Base-by-base conservation (phyloP, 2,113 vertebrate species). In the Rhynchomys soricoides region DNA sequence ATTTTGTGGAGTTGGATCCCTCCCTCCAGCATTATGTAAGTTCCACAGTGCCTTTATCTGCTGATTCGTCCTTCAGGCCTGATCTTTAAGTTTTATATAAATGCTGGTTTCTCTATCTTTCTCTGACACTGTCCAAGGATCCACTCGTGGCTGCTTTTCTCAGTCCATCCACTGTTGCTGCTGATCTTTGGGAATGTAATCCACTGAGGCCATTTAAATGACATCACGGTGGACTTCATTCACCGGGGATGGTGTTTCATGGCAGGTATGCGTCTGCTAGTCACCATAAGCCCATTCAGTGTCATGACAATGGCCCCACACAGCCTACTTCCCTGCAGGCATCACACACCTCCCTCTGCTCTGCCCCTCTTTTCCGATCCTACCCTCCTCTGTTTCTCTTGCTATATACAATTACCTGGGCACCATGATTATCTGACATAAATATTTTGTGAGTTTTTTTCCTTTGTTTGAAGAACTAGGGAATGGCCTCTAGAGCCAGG, bases 201-300 rank as follows among this genome's bases (percentile, higher is more conserved):
- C 48, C 50, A 15, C 26, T 12, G 37, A 86, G 12, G 37, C 3
- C 21, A 5, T 66, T 59, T 82, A 82, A 59, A 73, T 40, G 37
- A 17, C 4, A 37, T 70, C 68, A 17, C 50, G 37, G 4, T 24
- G 71, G 16, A 50, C 62, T 40, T 68, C 10, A 24, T 64, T 77
- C 34, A 26, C 26, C 3, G 0, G 15, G 0, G 6, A 31, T 9
- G 1, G 24, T 1, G 0, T 59, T 75, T 90, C 86, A 75, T 17
- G 71, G 45, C 68, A 21, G 16, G n/a, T 15, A 0, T 11, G 64
- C 6, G 37, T 57, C n/a, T n/a, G 34, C 5, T 19, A 12, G 4
- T 7, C 43, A 1, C 59, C n/a, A 0, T 7, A 4, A 2, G 19
- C 43, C 13, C 5, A 0, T 6, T 17, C 12, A 0, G 2, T 0